Evolutionary conservation across 2,888 invertebrate genomes (phyloP).

Genomic region (Tenthredo scrophulariae): DNA sequence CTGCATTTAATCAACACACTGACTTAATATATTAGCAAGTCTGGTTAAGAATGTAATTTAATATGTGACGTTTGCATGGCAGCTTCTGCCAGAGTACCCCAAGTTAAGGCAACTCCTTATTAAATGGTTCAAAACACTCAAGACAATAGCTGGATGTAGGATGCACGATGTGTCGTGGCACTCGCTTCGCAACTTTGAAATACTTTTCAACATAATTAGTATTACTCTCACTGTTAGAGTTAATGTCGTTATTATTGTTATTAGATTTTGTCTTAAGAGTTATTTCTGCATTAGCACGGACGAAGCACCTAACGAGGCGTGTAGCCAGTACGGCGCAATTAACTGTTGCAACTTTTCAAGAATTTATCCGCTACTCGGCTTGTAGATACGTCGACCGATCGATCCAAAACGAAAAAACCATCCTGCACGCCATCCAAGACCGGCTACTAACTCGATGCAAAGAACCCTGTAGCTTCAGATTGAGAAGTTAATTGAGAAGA

Average conservation of each 20-base stretch:
- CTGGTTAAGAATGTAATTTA: slow-evolving; percentile 74
- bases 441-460: slow-evolving; percentile 23
- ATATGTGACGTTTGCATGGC: slow-evolving; percentile 71
- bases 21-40: slow-evolving; percentile 59
- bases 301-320: slow-evolving; percentile 35
- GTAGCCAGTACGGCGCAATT: slow-evolving; percentile 40
- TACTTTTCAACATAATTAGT: neutral
- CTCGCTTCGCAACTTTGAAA: neutral
- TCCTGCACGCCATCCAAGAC: slow-evolving; percentile 35
- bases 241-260: neutral
- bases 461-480: slow-evolving; percentile 17
- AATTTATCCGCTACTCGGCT: slow-evolving; percentile 47
- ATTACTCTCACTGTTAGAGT: neutral
- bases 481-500: slow-evolving; percentile 36
- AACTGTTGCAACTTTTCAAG: slow-evolving; percentile 48
- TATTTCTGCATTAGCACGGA: slow-evolving; percentile 45
- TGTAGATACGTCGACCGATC: slow-evolving; percentile 38
- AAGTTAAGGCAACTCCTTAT: neutral
- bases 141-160: neutral
- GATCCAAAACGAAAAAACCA: slow-evolving; percentile 20
- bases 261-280: slow-evolving; percentile 16
- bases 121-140: neutral
- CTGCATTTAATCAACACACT: slow-evolving; percentile 64
- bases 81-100: slow-evolving; percentile 13
- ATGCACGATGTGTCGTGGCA: neutral